Base-by-base conservation (phyloP, 2,113 vertebrate species). In the Jaculus jaculus region DNA sequence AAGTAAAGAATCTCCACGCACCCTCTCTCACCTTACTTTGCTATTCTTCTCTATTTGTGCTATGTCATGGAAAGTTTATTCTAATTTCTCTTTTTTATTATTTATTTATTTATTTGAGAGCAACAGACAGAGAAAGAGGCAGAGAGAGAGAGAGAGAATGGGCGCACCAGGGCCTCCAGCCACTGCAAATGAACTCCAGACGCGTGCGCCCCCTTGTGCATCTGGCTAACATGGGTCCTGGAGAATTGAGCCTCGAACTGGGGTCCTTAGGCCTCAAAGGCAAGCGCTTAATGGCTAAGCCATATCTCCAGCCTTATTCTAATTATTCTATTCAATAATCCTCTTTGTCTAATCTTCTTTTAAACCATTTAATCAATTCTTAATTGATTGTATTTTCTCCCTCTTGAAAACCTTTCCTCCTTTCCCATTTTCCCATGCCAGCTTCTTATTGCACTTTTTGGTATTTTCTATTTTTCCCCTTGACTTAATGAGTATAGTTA, bases 301-400 rank as follows among this genome's bases (percentile, higher is more conserved):
- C n/a, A n/a, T n/a, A n/a, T n/a, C n/a, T n/a, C n/a, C n/a, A n/a
- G n/a, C n/a, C n/a, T 85, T 92, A 65, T 90, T 88, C 24, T 81
- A 47, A 47, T 47, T 47, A 6, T 94, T n/a, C n/a, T 83, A 1
- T 79, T 90, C 15, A 91, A 30, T 92, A 91, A 88, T 87, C 92
- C 30, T 94, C 82, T 88, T 94, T 34, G 32, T 84, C 77, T 88
- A 79, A 91, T 93, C n/a, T 71, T 32, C 21, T 21, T 74, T 68
- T 81, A 90, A 91, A 83, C 7, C 28, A 92, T 77, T 93, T 18
- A 82, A 26, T 39, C 4, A 23, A 32, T 88, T 84, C 7, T 77
- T 84, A 90, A 69, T 74, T 90, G 60, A 12, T 78, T 81, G 51
- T 68, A 16, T 82, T 37, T 87, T 72, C 92, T 83, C 71, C 4